Conservation (phyloP, 1,140 invertebrate species). For the Liolophura sinensis region DNA sequence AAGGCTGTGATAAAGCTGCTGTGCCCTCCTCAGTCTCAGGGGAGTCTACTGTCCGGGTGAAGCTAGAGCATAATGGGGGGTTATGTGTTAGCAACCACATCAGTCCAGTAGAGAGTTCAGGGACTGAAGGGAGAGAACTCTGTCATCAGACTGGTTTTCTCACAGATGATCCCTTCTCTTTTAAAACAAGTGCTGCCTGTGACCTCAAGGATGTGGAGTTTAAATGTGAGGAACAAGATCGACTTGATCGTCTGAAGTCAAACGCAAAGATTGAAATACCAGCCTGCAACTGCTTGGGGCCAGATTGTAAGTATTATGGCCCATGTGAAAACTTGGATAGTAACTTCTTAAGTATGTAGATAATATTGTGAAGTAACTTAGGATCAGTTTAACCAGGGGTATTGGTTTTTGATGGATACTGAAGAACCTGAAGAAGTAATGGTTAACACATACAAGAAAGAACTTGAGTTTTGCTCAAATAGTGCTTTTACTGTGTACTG, state of each 20-base stretch:
- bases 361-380: not conserved
- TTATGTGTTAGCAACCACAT: no score
- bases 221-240: slow-evolving; percentile 18
- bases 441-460: not conserved
- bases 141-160: no score
- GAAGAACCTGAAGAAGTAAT: not conserved
- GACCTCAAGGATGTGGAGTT: no score
- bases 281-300: slow-evolving; percentile 36
- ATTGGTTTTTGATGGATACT: not conserved
- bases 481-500: not conserved
- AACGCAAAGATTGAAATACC: slow-evolving; percentile 36
- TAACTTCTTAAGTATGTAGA: not conserved
- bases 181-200: no score
- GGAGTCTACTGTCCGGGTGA: no score
- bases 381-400: not conserved
- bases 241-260: slow-evolving; percentile 24
- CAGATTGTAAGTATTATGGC: slow-evolving; percentile 31
- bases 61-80: no score
- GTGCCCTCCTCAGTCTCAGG: no score
- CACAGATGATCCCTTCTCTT: no score
- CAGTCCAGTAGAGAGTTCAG: no score
- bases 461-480: no score
- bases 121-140: no score
- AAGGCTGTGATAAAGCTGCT: no score
- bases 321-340: not conserved